Conservation (phyloP, 2,113 vertebrate species). For the Catagonus wagneri region DNA sequence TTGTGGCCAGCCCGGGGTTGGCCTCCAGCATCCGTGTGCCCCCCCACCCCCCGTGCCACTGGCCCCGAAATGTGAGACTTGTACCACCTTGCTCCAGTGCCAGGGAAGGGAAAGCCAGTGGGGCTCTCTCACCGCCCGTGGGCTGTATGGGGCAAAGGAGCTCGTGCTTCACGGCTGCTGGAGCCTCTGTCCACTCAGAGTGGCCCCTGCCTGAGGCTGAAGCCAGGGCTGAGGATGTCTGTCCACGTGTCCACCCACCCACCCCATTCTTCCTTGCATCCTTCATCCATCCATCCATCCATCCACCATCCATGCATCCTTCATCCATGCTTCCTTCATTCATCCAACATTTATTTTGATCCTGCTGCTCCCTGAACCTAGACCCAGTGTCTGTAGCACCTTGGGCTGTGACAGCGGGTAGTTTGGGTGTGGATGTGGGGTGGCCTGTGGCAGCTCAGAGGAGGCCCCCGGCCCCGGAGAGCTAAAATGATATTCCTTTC, state of each 20-base stretch:
- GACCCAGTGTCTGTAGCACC: fast-evolving
- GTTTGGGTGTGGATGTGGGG: neutral
- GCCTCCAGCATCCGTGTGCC: neutral
- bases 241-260: neutral
- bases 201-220: neutral
- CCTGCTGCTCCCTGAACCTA: neutral
- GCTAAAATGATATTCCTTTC: neutral
- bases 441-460: neutral
- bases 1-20: neutral
- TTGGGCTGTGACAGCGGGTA: neutral
- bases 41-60: neutral
- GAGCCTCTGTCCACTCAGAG: neutral
- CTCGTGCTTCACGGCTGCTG: neutral
- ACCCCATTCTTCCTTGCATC: no score
- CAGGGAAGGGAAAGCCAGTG: neutral
- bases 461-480: neutral
- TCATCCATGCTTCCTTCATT: neutral
- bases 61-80: neutral
- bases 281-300: neutral
- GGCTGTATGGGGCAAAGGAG: neutral
- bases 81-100: fast-evolving
- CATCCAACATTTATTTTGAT: neutral
- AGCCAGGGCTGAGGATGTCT: fast-evolving
- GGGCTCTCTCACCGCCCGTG: fast-evolving
- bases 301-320: no score